Evolutionary conservation across 1,140 invertebrate species (phyloP), one percentile per base, ranked within the genome.

Genomic region (Drosophila guanche): DNA sequence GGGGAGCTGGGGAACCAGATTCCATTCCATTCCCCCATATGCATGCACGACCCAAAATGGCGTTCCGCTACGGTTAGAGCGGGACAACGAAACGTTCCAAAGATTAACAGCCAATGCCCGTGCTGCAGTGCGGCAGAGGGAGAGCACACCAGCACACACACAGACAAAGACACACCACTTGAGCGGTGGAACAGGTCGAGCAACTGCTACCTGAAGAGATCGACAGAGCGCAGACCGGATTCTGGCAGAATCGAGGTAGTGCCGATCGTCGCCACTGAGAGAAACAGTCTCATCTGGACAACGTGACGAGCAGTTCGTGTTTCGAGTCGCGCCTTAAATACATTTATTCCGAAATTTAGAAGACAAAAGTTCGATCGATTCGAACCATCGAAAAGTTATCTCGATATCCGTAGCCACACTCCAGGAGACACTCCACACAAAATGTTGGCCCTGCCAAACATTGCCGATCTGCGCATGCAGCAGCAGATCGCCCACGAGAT

Each of bases 401-500:
- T 23, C 42, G 5, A 61, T 51, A 14, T 6, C 42, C 40, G 3
- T 40, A 54, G 20, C n/a, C 22, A 33, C 25, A 20, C 37, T 16
- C 16, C 37, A 33, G 45, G 53, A 45, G 41, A 43, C n/a, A n/a
- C n/a, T 20, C 50, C 29, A 42, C 33, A 37, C 41, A 66, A 74
- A 46, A 88, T 91, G 89, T 58, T 90, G 57, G 81, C 78, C 51
- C 63, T 91, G 73, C 85, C 77, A 57, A 91, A 91, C 54, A 81
- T 91, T 22, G 76, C 85, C 56, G 91, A 91, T 68, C 61, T 91
- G 63, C 76, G 86, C 7, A 63, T 91, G 72, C 91, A 91, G 57
- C 91, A 91, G 51, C 90, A 91, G 55, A 90, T 91, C 33, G 90
- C 91, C 25, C 85, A 91, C 41, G 91, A 91, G 55, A 72, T 91